A percentile compares a stretch with the other conserved stretches of the same genome.
These are phyloP conservation scores for Eulacestoma nigropectus DNA, from an alignment of 2,113 vertebrate species.

Conservation along the genomic window DNA sequence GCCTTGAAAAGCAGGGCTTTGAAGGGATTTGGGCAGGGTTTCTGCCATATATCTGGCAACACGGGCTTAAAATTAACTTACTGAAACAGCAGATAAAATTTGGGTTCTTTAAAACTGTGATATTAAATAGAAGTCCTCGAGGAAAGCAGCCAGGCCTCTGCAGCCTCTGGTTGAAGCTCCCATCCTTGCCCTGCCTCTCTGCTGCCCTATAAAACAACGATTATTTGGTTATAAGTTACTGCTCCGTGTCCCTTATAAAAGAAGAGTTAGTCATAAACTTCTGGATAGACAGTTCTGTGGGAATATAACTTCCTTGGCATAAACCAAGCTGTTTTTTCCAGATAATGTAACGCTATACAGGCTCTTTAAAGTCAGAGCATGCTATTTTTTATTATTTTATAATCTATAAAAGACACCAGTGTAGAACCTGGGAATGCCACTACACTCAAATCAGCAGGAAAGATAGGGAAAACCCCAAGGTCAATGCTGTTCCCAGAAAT, in stretches of 20 bases:
- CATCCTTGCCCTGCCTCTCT: background rate
- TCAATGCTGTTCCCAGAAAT: background rate
- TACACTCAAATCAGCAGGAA: background rate
- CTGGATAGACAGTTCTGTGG: background rate
- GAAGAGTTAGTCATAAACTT: background rate
- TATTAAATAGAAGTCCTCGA: background rate
- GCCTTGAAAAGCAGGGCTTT: background rate
- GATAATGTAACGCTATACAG: background rate
- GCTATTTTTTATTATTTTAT: background rate
- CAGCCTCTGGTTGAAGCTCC: background rate
- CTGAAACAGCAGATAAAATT: background rate
- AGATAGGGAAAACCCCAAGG: background rate
- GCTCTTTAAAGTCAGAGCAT: background rate
- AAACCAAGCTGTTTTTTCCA: background rate
- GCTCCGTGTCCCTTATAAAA: background rate
- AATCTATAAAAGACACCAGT: background rate
- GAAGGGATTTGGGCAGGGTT: background rate
- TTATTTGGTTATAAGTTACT: constrained; percentile 6
- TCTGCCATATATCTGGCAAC: background rate
- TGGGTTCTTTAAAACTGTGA: background rate
- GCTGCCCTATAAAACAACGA: constrained; percentile 2
- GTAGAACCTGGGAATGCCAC: background rate
- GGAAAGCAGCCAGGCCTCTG: background rate
- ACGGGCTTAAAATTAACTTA: background rate
- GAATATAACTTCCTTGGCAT: constrained; percentile 7